Base-by-base conservation (phyloP, 2,113 vertebrate genomes). In the Thalassoma bifasciatum region DNA sequence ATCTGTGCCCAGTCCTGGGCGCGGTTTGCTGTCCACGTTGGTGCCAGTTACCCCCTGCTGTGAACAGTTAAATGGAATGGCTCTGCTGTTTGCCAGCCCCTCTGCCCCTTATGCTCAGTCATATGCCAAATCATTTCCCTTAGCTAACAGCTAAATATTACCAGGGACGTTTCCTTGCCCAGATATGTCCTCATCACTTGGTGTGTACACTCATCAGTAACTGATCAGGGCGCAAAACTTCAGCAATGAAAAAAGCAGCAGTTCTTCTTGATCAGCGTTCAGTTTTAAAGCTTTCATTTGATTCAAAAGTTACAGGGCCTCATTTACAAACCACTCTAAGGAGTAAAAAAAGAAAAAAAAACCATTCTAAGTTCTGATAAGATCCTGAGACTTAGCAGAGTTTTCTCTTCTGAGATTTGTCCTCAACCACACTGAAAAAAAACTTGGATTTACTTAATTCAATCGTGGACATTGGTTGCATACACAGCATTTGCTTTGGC, bases 51-150 rank as follows among this genome's bases (percentile, higher is more conserved):
- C 61, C 75, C 78, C 78, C 81, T n/a, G 21, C 77, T 47, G 83
- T 68, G 84, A 83, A 77, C 81, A 74, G 70, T 81, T 89, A 89
- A 92, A 88, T 21, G 71, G 64, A 68, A 26, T 82, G 86, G 85
- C 78, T 51, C 40, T 16, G 2, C 49, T 75, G 75, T 74, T 75
- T 56, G 62, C 52, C 78, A 75, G 70, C 70, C 62, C 66, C 72
- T 64, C 69, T 70, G 47, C 75, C 69, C 79, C 68, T 75, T 61
- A 68, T 53, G 62, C 26, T 61, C 68, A 57, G 53, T 24, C 38
- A 26, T 34, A 21, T 53, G 85, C 85, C 68, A 79, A 72, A 68
- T 62, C 21, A 52, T 79, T 51, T 72, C 44, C 72, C 38, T 68
- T 50, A 66, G 62, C 77, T 79, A 34, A 75, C 19, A 64, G 63